These are phyloP conservation scores for Gyps fulvus DNA, from an alignment of 2,113 vertebrate species.

Conservation along the genomic window DNA sequence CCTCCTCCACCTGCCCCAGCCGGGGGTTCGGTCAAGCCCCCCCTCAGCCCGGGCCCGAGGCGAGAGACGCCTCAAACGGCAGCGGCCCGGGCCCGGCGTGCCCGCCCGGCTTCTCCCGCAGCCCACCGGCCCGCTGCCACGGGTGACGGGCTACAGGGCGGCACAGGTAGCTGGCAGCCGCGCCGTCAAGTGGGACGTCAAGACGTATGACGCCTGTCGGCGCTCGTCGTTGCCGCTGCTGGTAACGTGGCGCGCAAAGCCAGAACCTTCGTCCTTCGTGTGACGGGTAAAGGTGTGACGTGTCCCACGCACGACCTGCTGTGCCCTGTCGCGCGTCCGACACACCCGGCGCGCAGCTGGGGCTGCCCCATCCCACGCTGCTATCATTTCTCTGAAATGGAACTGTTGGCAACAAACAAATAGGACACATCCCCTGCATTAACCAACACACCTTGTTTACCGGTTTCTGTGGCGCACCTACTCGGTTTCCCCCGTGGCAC, in stretches of 20 bases:
- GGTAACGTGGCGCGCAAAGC: fast-evolving
- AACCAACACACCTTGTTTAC: background rate
- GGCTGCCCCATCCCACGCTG: background rate
- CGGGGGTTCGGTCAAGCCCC: background rate
- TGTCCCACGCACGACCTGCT: background rate
- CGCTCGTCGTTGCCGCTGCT: fast-evolving
- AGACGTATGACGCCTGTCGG: fast-evolving
- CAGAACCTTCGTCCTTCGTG: background rate
- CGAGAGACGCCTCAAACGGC: background rate
- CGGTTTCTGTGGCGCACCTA: background rate
- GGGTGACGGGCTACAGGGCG: fast-evolving
- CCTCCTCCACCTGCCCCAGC: background rate
- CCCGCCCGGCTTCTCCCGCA: fast-evolving
- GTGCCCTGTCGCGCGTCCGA: fast-evolving
- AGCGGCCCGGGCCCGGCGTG: fast-evolving
- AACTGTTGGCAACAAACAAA: background rate
- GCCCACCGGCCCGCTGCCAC: background rate
- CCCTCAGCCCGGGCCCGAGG: too few relatives aligned
- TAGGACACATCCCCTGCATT: background rate
- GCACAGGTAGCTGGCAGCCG: background rate
- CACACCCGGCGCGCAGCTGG: fast-evolving
- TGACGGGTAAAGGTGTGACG: background rate
- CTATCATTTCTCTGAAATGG: background rate
- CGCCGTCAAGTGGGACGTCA: fast-evolving
- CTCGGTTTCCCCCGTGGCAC: fast-evolving